Base-by-base conservation (phyloP, 2,888 invertebrate genomes). In the Pyralis farinalis region DNA sequence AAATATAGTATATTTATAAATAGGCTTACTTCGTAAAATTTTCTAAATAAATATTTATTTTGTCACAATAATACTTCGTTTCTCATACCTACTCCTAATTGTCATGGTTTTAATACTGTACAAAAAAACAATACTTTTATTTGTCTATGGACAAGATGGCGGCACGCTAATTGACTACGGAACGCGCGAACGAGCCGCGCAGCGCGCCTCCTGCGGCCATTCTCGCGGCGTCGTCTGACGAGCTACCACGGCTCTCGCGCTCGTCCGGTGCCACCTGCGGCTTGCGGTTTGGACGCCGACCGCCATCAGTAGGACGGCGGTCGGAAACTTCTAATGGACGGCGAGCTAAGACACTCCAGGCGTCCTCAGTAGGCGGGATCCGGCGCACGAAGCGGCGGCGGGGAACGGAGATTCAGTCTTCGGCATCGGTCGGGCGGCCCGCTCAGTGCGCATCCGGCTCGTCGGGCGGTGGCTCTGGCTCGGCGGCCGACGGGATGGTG, bases 401-500 rank as follows among this genome's bases (percentile, higher is more conserved):
- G 29, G 43, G 33, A 22, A 33, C 37, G 40, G 44, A 32, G 30
- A 11, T 10, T 39, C 39, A 39, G 39, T 39, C 39, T 39, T 39
- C 16, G 39, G 30, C 30, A 45, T 7, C 41, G 35, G n/a, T n/a
- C n/a, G n/a, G n/a, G 29, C 36, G 39, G 33, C 37, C 37, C 47
- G 22, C n/a, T 63, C 66, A 71, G 60, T 65, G 74, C 46, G 63
- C 51, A 44, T 67, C 75, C 43, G 49, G 42, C 37, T 78, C 80
- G 47, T 79, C 77, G 42, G 60, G 64, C 63, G 57, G 68, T 61
- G 56, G 58, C 53, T 81, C 83, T 30, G 79, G 44, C 71, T 81
- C 84, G 36, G 82, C 77, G 39, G 84, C 84, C 47, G 84, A 82
- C 33, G 83, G 83, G 68, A 82, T 82, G 7, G 83, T 82, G 61